Percentiles rank a stretch among this genome's conserved stretches.
Evolutionary conservation across 2,797 vertebrate genomes (phyloP).

Genomic region (Sparidentex hasta): DNA sequence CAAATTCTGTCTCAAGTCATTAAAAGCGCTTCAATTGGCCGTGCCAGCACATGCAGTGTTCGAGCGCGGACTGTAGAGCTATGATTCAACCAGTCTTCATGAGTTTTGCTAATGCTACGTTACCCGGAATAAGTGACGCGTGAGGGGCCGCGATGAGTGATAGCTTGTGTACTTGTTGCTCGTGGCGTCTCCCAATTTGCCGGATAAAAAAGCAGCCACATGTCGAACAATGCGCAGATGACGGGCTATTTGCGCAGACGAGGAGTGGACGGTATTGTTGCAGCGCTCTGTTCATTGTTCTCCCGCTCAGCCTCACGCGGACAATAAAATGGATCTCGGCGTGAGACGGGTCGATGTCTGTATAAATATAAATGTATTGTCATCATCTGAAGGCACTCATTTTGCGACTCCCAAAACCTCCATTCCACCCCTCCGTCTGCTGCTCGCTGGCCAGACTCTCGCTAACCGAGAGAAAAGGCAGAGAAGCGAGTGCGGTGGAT

Average conservation of each 20-base stretch:
- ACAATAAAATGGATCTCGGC: constrained; percentile 38
- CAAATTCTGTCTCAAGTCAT: constrained; percentile 71
- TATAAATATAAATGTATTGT: constrained; percentile 70
- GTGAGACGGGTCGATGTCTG: constrained; percentile 54
- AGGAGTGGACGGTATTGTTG: constrained; percentile 29
- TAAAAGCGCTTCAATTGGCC: constrained; percentile 65
- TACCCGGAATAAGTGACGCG: constrained; percentile 27
- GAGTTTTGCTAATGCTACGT: constrained; percentile 17
- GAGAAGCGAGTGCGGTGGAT: constrained; percentile 45
- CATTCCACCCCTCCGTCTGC: constrained; percentile 52
- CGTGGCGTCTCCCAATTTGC: constrained; percentile 26
- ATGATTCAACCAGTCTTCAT: constrained; percentile 29
- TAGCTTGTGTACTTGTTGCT: constrained; percentile 7
- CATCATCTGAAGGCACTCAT: constrained; percentile 58
- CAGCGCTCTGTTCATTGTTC: constrained; percentile 53
- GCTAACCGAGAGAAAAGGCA: constrained; percentile 49
- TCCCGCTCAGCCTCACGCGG: constrained; percentile 31
- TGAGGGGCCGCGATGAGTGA: constrained; percentile 2
- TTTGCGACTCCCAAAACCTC: constrained; percentile 64
- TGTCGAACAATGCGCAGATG: constrained; percentile 42
- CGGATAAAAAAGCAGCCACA: constrained; percentile 19
- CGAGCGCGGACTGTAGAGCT: constrained; percentile 19
- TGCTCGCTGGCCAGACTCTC: constrained; percentile 52
- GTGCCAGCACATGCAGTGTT: constrained; percentile 20
- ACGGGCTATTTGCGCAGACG: constrained; percentile 28